phyloP scores from a whole-genome alignment of 2,888 invertebrate genomes.

The Coelinius sp. region DNA sequence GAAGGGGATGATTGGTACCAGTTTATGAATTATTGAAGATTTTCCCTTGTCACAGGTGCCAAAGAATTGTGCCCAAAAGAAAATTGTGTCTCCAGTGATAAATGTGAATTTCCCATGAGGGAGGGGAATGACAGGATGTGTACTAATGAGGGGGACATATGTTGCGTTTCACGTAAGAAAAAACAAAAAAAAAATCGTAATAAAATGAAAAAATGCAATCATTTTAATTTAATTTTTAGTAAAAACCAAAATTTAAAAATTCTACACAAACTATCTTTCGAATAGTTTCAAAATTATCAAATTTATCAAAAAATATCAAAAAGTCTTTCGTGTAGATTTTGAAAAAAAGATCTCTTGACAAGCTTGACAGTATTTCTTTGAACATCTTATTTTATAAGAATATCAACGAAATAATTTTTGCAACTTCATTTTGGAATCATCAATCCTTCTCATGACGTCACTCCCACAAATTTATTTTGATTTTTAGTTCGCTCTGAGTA shows the following conservation, averaged over 20 bases:
- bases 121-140: constrained; percentile 5
- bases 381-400: too few relatives aligned
- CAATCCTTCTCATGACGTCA: background rate
- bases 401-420: too few relatives aligned
- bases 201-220: too few relatives aligned
- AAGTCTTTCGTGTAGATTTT: too few relatives aligned
- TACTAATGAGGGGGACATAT: constrained; percentile 10
- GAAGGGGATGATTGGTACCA: background rate
- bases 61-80: constrained; percentile 41
- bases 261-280: too few relatives aligned
- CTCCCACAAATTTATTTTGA: background rate
- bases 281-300: too few relatives aligned
- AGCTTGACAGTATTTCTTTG: too few relatives aligned
- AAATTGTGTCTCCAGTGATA: constrained; percentile 46
- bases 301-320: too few relatives aligned
- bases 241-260: too few relatives aligned
- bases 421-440: too few relatives aligned
- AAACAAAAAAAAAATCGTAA: background rate
- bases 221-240: too few relatives aligned
- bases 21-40: background rate
- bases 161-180: constrained; percentile 46
- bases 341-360: too few relatives aligned
- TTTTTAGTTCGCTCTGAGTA: constrained; percentile 52
- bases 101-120: constrained; percentile 38
- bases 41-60: constrained; percentile 32